Evolutionary conservation across 2,113 vertebrate genomes (phyloP).

Genomic region (Promerops cafer): DNA sequence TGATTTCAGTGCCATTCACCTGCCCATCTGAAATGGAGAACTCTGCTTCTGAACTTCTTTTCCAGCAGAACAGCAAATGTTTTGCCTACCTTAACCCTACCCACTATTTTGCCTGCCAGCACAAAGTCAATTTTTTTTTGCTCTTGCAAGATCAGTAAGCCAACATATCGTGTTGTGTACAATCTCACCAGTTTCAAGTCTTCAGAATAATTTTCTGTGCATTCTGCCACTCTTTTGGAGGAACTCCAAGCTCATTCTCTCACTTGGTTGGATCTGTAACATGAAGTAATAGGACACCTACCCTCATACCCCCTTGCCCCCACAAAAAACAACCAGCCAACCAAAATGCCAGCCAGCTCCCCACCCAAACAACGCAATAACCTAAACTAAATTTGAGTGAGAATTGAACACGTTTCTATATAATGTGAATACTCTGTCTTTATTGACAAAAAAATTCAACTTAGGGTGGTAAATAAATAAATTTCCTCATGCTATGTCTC

Average conservation of each 20-base stretch:
- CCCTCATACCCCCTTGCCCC: too few relatives aligned
- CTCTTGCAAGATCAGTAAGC: background rate
- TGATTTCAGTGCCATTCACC: background rate
- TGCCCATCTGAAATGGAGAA: background rate
- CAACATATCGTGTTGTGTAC: rapidly evolving
- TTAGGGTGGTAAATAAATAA: background rate
- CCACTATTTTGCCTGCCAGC: background rate
- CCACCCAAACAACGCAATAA: background rate
- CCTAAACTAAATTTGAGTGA: background rate
- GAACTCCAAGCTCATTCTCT: background rate
- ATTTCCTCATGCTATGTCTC: background rate
- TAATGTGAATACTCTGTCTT: background rate
- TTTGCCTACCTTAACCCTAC: background rate
- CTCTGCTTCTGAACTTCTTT: background rate
- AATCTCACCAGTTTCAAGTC: background rate
- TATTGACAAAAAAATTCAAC: rapidly evolving
- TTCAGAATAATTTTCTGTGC: background rate
- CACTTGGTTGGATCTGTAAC: background rate
- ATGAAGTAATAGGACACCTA: background rate
- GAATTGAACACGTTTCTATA: background rate
- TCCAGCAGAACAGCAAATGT: background rate
- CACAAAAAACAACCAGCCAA: background rate
- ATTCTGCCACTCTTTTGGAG: background rate
- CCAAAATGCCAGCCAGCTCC: background rate
- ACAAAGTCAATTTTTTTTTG: background rate